phyloP scores from a whole-genome alignment of 2,797 vertebrate species.

The Falco rusticolus region DNA sequence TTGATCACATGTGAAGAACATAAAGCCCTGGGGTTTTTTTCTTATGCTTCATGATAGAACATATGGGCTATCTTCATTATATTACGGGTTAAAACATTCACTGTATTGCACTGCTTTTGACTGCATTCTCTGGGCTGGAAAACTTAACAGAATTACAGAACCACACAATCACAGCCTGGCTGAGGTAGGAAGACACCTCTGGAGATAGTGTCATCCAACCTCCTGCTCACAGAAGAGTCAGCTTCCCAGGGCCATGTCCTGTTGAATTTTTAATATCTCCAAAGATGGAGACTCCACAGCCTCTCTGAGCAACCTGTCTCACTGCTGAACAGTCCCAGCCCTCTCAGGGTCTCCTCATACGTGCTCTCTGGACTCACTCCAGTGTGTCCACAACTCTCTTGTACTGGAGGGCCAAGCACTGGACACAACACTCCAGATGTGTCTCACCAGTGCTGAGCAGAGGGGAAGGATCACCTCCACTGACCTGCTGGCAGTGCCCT shows the following conservation, averaged over 20 bases:
- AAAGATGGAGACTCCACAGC: too few species aligned
- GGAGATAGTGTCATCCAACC: neutral
- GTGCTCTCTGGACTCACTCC: neutral
- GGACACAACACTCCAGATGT: neutral
- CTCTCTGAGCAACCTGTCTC: neutral
- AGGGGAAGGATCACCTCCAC: too few species aligned
- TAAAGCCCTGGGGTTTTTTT: neutral
- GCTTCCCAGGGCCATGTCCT: too few species aligned
- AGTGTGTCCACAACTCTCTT: neutral
- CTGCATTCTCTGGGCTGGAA: neutral
- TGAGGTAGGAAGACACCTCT: neutral
- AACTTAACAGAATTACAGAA: neutral
- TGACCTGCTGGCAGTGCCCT: too few species aligned
- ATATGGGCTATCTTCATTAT: neutral
- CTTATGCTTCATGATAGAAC: neutral
- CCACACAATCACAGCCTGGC: neutral
- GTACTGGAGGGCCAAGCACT: neutral
- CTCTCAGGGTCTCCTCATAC: neutral
- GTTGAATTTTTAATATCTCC: too few species aligned
- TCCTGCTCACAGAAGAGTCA: neutral
- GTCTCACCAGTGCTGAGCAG: too few species aligned
- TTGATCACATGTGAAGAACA: neutral
- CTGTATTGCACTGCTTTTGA: neutral
- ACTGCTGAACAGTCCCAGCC: neutral
- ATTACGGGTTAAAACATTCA: neutral